Base-by-base conservation (phyloP, 2,113 vertebrate genomes). In the Nettapus auritus region DNA sequence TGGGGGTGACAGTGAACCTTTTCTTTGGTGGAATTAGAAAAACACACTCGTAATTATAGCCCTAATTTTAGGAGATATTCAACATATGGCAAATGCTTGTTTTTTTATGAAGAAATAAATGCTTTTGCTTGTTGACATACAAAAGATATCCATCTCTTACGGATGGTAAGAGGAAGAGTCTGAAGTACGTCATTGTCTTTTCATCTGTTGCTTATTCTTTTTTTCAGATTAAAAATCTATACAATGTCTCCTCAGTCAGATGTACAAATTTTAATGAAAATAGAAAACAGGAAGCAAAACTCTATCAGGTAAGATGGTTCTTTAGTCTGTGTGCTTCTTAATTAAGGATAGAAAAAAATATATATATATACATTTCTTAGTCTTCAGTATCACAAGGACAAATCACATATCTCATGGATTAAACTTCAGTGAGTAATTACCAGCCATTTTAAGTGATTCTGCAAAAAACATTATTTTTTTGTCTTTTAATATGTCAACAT, bases 191-290 rank as follows among this genome's bases (percentile, higher is more conserved):
- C 0, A 52, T 33, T 42, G 29, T 52, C 94, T 75, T 34, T 84
- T 64, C n/a, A 67, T 74, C 60, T 59, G 9, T 38, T 68, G 26
- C 20, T 4, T 83, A 6, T 89, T 57, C 40, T 64, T 42, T 25
- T 25, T 98, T 98, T 92, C 97, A 99, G 99, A 93, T 98, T 99
- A 96, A 99, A 99, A 98, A 96, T 97, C 70, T 99, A 99, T 34
- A 97, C 95, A 53, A 4, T 96, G 69, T 50, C 63, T 93, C 91
- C 96, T 96, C 84, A 91, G 66, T 88, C 98, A 95, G 97, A 98
- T 33, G 76, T 99, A 57, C 98, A 95, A 89, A 98, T 99, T 96
- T 98, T 99, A 95, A 98, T 99, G 99, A 99, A 99, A 97, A 98
- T 98, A 31, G 99, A 99, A 89, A 98, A 98, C 81, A 98, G 98